Evolutionary conservation across 2,113 vertebrate species (phyloP).

Genomic region (Papio anubis): DNA sequence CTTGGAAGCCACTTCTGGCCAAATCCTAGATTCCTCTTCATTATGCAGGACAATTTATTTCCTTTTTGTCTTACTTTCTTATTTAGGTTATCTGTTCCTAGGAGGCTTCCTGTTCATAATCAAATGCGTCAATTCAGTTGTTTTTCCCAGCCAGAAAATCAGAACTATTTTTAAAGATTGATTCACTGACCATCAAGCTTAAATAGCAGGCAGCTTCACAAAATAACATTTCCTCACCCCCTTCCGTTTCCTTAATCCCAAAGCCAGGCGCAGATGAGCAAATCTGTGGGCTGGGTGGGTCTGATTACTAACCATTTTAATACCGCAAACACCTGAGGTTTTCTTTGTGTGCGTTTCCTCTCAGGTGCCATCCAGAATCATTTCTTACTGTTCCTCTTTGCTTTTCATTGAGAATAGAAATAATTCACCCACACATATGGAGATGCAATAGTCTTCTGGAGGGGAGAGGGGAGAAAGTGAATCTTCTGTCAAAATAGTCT

Average conservation of each 20-base stretch:
- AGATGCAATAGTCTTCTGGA: background rate
- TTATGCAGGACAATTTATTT: background rate
- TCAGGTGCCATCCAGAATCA: background rate
- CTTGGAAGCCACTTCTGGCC: background rate
- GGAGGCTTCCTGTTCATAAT: background rate
- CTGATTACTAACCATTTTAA: background rate
- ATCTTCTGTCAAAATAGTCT: slow-evolving; percentile 61
- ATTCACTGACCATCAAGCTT: slow-evolving; percentile 7
- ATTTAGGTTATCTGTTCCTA: background rate
- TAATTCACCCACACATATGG: slow-evolving; percentile 39
- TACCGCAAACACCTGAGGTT: background rate
- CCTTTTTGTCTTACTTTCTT: background rate
- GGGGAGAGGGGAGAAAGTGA: background rate
- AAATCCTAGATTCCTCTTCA: background rate
- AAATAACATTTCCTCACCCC: background rate
- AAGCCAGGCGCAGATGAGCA: background rate
- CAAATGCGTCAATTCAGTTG: background rate
- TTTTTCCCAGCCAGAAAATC: background rate
- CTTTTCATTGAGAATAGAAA: slow-evolving; percentile 18
- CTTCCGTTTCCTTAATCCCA: background rate
- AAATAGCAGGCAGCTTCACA: background rate
- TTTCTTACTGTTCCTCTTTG: background rate
- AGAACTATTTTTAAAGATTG: background rate
- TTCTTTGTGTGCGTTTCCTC: background rate
- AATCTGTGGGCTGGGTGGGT: background rate